phyloP scores from a whole-genome alignment of 2,888 invertebrate genomes.

The Macaria notata region DNA sequence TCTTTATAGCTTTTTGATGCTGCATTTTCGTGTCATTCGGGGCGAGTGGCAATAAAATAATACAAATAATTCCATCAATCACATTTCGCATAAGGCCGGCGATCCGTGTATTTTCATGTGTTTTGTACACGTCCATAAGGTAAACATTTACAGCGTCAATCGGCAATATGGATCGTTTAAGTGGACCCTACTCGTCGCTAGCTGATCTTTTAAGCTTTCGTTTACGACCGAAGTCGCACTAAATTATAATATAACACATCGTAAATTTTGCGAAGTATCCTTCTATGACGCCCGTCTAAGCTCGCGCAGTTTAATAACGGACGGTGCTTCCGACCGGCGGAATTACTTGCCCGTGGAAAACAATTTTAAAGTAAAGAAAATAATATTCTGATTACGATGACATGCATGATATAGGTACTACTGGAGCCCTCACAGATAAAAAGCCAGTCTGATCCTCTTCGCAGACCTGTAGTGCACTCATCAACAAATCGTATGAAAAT shows the following conservation, averaged over 20 bases:
- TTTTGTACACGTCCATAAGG: constrained; percentile 7
- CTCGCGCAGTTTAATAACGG: constrained; percentile 45
- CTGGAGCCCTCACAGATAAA: too few species aligned
- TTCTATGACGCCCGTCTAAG: constrained; percentile 63
- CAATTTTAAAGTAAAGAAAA: too few species aligned
- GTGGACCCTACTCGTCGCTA: constrained; percentile 34
- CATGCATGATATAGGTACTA: too few species aligned
- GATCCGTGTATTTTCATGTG: background rate
- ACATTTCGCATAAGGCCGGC: too few species aligned
- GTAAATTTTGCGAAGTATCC: constrained; percentile 79
- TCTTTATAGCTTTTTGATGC: too few species aligned
- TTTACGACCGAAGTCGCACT: constrained; percentile 73
- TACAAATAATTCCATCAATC: too few species aligned
- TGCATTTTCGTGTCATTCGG: too few species aligned
- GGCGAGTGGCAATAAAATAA: too few species aligned
- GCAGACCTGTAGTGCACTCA: too few species aligned
- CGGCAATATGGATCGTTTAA: constrained; percentile 30
- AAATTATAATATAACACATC: constrained; percentile 82
- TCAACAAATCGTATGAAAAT: too few species aligned
- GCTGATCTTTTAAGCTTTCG: constrained; percentile 77
- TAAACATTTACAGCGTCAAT: constrained; percentile 25
- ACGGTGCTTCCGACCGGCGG: background rate
- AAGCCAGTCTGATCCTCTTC: too few species aligned
- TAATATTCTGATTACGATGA: too few species aligned
- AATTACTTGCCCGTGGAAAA: background rate